A percentile compares a stretch with the other conserved stretches of the same genome.
Evolutionary conservation across 2,888 invertebrate genomes (phyloP).

Genomic region (Erebia palarica): DNA sequence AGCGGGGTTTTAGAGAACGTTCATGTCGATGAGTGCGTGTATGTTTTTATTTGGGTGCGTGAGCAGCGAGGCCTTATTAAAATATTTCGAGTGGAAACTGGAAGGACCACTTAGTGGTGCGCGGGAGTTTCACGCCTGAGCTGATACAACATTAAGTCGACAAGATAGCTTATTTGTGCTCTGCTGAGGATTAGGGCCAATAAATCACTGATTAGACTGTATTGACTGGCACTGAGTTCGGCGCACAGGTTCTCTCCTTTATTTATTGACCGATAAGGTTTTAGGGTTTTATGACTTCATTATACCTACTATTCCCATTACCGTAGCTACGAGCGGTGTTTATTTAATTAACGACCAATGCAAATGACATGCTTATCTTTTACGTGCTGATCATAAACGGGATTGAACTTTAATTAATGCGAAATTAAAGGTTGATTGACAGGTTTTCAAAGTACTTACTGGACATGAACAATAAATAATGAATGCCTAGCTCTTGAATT

Average conservation of each 20-base stretch:
- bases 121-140: conserved; percentile 82
- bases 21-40: conserved; percentile 67
- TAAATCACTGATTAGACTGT: conserved; percentile 83
- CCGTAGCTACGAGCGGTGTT: conserved; percentile 57
- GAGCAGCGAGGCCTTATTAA: conserved; percentile 81
- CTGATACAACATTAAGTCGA: conserved; percentile 82
- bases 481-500: too few relatives aligned
- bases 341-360: conserved; percentile 64
- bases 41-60: conserved; percentile 81
- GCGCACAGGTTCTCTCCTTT: conserved; percentile 66
- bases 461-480: conserved; percentile 31
- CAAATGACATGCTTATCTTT: conserved; percentile 57
- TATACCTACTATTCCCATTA: conserved; percentile 46
- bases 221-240: conserved; percentile 79
- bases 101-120: conserved; percentile 82
- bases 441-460: conserved; percentile 37
- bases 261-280: conserved; percentile 70
- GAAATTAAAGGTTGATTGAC: conserved; percentile 46
- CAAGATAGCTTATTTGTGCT: conserved; percentile 83
- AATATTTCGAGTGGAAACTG: conserved; percentile 83
- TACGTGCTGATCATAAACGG: conserved; percentile 46
- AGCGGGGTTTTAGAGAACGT: conserved; percentile 63
- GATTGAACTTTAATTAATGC: conserved; percentile 53
- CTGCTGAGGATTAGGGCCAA: conserved; percentile 80
- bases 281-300: conserved; percentile 69